Percentiles rank a stretch among this genome's conserved stretches.
Evolutionary conservation across 1,140 invertebrate species (phyloP).

Genomic region (Meloidogyne hapla): DNA sequence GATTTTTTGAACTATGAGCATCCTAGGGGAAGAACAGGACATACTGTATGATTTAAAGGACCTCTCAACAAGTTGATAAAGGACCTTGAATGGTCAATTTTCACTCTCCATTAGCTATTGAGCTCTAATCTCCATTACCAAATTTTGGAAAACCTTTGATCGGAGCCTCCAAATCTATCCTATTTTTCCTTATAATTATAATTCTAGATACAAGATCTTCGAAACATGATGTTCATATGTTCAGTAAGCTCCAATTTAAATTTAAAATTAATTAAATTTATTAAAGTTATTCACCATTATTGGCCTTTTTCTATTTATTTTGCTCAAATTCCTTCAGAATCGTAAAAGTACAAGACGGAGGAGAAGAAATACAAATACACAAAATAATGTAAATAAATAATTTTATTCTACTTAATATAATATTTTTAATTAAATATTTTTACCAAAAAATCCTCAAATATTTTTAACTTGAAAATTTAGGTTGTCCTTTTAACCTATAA

Average conservation of each 20-base stretch:
- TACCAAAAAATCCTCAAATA: no score
- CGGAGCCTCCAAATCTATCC: no score
- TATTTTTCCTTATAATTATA: no score
- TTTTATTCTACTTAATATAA: not conserved
- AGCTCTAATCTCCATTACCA: no score
- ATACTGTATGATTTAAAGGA: no score
- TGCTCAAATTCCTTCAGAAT: conserved; percentile 19
- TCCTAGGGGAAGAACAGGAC: no score
- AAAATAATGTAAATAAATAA: conserved; percentile 21
- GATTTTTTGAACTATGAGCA: no score
- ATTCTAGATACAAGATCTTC: conserved; percentile 19
- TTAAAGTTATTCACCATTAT: conserved; percentile 11
- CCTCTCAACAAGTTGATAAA: no score
- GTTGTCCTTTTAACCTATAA: conserved; percentile 30
- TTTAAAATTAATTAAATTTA: not conserved
- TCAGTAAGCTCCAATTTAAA: not conserved
- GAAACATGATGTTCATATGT: conserved; percentile 29
- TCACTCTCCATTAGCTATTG: no score
- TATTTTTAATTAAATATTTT: no score
- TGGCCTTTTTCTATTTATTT: conserved; percentile 19
- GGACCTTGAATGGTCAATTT: no score
- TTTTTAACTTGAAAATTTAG: conserved; percentile 8
- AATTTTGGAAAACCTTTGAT: no score
- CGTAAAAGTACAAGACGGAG: conserved; percentile 5
- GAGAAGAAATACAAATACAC: conserved; percentile 6